These are phyloP conservation scores for Chymomyza costata DNA, from an alignment of 1,140 invertebrate species.

Conservation along the genomic window DNA sequence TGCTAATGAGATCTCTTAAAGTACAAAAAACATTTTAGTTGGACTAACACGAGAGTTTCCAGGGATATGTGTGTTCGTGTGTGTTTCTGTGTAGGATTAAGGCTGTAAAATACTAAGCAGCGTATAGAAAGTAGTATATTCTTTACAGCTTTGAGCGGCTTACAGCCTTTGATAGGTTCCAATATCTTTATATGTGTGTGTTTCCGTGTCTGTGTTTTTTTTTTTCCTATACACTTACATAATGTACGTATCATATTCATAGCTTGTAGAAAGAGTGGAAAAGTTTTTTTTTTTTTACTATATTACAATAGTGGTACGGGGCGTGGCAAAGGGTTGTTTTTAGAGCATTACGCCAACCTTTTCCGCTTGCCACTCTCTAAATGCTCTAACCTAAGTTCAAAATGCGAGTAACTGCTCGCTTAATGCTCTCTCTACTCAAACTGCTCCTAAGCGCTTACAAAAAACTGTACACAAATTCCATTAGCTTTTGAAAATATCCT, in stretches of 20 bases:
- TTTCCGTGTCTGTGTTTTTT: slow-evolving; percentile 9
- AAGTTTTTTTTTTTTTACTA: slow-evolving; percentile 49
- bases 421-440: neutral
- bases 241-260: slow-evolving; percentile 37
- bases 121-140: no score
- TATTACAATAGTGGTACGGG: slow-evolving; percentile 56
- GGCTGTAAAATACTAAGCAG: no score
- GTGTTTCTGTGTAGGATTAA: neutral
- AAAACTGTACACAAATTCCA: slow-evolving; percentile 56
- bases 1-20: slow-evolving; percentile 64
- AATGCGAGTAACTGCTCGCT: slow-evolving; percentile 29
- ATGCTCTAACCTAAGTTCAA: slow-evolving; percentile 49
- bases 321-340: no score
- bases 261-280: slow-evolving; percentile 70
- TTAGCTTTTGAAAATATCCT: slow-evolving; percentile 75
- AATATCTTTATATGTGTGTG: no score
- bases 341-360: no score
- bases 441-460: slow-evolving; percentile 5
- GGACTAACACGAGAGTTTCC: slow-evolving; percentile 62
- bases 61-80: slow-evolving; percentile 1
- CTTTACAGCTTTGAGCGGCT: no score
- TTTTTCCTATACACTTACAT: slow-evolving; percentile 65
- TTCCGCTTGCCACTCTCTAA: slow-evolving; percentile 30
- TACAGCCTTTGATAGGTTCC: no score
- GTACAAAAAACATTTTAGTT: slow-evolving; percentile 67